A percentile compares a stretch with the other conserved stretches of the same genome.
These are phyloP conservation scores for Pseudeuparius sepicola DNA, from an alignment of 2,888 invertebrate genomes.

Conservation along the genomic window DNA sequence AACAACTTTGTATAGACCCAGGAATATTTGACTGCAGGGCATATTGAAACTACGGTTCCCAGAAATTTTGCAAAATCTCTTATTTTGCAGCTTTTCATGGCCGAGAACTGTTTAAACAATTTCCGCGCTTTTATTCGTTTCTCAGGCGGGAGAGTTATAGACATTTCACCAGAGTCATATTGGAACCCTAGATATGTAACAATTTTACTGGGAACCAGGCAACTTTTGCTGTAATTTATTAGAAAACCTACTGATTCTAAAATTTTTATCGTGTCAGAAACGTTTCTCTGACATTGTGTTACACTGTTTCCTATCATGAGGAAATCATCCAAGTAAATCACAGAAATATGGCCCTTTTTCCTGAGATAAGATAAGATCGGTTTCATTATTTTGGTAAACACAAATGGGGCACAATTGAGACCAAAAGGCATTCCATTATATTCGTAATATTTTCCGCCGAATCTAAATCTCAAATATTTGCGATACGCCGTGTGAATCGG, in stretches of 20 bases:
- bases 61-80: no score
- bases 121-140: no score
- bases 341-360: conserved; percentile 18
- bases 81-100: neutral
- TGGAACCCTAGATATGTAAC: conserved; percentile 20
- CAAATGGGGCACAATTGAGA: no score
- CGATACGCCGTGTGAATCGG: conserved; percentile 18
- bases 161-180: conserved; percentile 14
- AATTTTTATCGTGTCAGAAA: conserved; percentile 6
- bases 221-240: conserved; percentile 18
- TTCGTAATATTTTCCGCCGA: conserved; percentile 14
- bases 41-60: conserved; percentile 20
- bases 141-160: no score
- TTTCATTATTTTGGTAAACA: conserved; percentile 26
- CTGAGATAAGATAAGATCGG: conserved; percentile 19
- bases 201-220: conserved; percentile 14
- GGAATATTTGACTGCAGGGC: conserved; percentile 19
- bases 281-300: conserved; percentile 15
- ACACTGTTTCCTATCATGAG: conserved; percentile 17
- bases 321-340: conserved; percentile 24
- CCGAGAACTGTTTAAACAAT: neutral
- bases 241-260: conserved; percentile 18
- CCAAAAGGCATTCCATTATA: no score
- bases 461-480: conserved; percentile 25
- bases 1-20: conserved; percentile 13